A percentile compares a stretch with the other conserved stretches of the same genome.
These are phyloP conservation scores for Suillia variegata DNA, from an alignment of 2,888 invertebrate species.

Conservation along the genomic window DNA sequence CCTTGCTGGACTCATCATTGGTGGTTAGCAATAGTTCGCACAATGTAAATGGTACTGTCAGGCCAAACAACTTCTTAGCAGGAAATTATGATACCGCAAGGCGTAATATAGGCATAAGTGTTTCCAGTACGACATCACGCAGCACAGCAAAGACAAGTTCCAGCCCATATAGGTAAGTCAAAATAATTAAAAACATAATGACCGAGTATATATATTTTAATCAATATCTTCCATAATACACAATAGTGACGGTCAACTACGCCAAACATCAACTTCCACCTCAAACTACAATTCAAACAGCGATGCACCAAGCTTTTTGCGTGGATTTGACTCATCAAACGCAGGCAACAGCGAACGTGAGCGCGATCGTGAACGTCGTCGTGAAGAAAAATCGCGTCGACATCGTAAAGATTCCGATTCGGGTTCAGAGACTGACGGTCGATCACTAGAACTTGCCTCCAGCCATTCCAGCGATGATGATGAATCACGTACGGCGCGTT, in stretches of 20 bases:
- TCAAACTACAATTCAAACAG: conserved; percentile 85
- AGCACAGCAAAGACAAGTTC: conserved; percentile 95
- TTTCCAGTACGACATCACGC: conserved; percentile 91
- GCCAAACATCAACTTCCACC: conserved; percentile 84
- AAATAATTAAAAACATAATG: conserved; percentile 4
- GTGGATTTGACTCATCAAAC: conserved; percentile 63
- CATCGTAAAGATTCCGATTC: conserved; percentile 74
- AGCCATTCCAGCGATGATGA: conserved; percentile 95
- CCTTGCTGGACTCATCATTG: conserved; percentile 76
- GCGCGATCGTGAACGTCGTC: too few species aligned
- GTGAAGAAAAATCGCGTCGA: conserved; percentile 54
- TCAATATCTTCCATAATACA: too few species aligned
- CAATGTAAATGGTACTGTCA: conserved; percentile 66
- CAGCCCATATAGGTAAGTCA: conserved; percentile 79
- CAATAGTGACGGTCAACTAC: conserved; percentile 83
- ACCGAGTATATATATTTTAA: too few species aligned
- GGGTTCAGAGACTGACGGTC: conserved; percentile 80
- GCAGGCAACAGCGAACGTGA: conserved; percentile 41
- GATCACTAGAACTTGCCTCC: conserved; percentile 88
- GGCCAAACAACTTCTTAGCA: conserved; percentile 55
- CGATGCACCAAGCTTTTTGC: conserved; percentile 74
- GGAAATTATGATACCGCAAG: conserved; percentile 66
- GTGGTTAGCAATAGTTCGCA: conserved; percentile 78
- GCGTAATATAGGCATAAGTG: conserved; percentile 89
- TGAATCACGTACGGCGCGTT: conserved; percentile 64